Evolutionary conservation across 1,140 invertebrate species (phyloP).

Genomic region (Eupristina koningsbergeri): DNA sequence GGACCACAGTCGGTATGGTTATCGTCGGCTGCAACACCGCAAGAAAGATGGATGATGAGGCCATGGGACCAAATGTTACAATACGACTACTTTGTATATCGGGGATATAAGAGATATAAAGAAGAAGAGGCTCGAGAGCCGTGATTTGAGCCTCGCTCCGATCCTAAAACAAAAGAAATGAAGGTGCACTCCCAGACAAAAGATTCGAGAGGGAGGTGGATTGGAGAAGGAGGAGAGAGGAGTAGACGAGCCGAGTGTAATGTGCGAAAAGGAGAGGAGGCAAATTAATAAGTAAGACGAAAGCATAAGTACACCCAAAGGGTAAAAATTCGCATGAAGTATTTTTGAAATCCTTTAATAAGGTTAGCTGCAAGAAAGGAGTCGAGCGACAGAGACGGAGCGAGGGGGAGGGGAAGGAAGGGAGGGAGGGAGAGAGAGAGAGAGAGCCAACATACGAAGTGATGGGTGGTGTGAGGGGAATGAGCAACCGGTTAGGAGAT

Average conservation of each 20-base stretch:
- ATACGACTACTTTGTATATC: conserved; percentile 57
- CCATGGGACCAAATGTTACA: conserved; percentile 36
- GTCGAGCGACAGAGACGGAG: background rate
- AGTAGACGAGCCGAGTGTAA: background rate
- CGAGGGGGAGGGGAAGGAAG: background rate
- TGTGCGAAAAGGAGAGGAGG: background rate
- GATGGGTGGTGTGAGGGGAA: conserved; percentile 1
- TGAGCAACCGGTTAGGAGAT: conserved; percentile 24
- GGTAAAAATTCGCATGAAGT: conserved; percentile 10
- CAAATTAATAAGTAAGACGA: conserved; percentile 30
- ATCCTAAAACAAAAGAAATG: background rate
- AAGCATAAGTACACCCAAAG: background rate
- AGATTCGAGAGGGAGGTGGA: background rate
- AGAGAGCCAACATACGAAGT: background rate
- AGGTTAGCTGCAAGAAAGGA: conserved; percentile 15
- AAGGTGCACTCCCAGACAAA: background rate
- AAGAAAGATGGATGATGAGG: conserved; percentile 55
- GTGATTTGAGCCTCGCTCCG: background rate
- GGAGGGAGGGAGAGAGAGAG: conserved; percentile 1
- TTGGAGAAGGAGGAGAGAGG: background rate
- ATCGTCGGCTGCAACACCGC: conserved; percentile 28
- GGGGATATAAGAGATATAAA: conserved; percentile 48
- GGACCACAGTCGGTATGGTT: background rate
- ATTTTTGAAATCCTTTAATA: conserved; percentile 26
- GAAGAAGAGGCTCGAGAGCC: conserved; percentile 1